These are phyloP conservation scores for Palaemon carinicauda DNA, from an alignment of 1,140 invertebrate species.

Conservation along the genomic window DNA sequence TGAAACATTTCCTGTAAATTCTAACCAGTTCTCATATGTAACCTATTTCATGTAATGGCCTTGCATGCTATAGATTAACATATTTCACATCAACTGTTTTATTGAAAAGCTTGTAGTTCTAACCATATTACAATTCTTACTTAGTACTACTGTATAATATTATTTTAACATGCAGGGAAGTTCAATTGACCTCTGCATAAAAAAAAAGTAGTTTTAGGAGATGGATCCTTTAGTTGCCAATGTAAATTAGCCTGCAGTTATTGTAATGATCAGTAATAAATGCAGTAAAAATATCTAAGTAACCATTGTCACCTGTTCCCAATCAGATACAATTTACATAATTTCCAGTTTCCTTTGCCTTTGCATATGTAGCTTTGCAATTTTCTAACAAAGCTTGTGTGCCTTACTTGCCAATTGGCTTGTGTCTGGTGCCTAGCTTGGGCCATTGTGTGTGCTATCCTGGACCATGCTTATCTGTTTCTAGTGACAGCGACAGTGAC, in stretches of 20 bases:
- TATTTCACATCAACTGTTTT: background rate
- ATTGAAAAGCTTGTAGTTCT: slow-evolving; percentile 40
- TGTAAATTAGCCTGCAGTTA: too few species aligned
- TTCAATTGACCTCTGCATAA: background rate
- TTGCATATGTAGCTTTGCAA: slow-evolving; percentile 25
- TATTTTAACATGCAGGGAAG: slow-evolving; percentile 3
- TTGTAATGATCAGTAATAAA: background rate
- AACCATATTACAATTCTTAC: slow-evolving; percentile 43
- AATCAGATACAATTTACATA: background rate
- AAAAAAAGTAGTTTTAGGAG: background rate
- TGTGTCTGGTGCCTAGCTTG: slow-evolving; percentile 34
- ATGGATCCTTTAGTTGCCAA: too few species aligned
- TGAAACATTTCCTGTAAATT: background rate
- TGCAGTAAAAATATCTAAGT: background rate
- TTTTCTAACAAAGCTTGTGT: slow-evolving; percentile 46
- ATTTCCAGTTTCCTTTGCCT: background rate
- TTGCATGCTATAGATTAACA: slow-evolving; percentile 44
- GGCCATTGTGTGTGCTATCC: slow-evolving; percentile 32
- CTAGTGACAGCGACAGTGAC: slow-evolving; percentile 59
- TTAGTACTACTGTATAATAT: background rate
- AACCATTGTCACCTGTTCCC: slow-evolving; percentile 15
- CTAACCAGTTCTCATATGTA: background rate
- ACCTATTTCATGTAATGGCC: background rate
- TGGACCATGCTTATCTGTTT: slow-evolving; percentile 55
- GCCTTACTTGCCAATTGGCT: slow-evolving; percentile 20